Evolutionary conservation across 2,113 vertebrate species (phyloP).

Genomic region (Elephantulus edwardii): DNA sequence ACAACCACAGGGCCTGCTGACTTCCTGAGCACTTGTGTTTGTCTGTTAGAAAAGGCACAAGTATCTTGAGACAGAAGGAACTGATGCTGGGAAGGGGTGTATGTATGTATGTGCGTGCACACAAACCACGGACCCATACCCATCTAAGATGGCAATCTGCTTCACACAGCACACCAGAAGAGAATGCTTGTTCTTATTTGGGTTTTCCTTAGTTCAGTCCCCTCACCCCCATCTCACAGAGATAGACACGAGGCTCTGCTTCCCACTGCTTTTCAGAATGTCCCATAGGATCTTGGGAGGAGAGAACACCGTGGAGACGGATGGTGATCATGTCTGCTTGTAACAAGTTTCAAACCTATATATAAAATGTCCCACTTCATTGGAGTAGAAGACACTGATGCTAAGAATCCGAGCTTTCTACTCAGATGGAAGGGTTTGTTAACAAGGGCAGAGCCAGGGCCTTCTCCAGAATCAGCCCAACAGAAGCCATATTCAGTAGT

Average conservation of each 20-base stretch:
- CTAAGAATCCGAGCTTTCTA: not conserved
- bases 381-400: not conserved
- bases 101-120: accelerated
- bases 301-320: not conserved
- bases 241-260: not conserved
- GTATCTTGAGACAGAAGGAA: not conserved
- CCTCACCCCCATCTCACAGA: accelerated
- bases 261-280: conserved; percentile 12
- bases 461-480: not conserved
- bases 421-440: not conserved
- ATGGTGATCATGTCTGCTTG: not conserved
- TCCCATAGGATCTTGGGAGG: not conserved
- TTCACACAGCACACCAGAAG: not conserved
- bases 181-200: not conserved
- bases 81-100: accelerated
- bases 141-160: not conserved
- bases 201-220: not conserved
- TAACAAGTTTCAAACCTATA: not conserved
- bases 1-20: not conserved
- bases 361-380: accelerated
- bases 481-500: not conserved
- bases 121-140: not conserved
- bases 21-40: not conserved
- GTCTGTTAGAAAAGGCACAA: not conserved
- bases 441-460: not conserved